Conservation (phyloP, 1,140 invertebrate genomes). For the Scaptomyza hsui region DNA sequence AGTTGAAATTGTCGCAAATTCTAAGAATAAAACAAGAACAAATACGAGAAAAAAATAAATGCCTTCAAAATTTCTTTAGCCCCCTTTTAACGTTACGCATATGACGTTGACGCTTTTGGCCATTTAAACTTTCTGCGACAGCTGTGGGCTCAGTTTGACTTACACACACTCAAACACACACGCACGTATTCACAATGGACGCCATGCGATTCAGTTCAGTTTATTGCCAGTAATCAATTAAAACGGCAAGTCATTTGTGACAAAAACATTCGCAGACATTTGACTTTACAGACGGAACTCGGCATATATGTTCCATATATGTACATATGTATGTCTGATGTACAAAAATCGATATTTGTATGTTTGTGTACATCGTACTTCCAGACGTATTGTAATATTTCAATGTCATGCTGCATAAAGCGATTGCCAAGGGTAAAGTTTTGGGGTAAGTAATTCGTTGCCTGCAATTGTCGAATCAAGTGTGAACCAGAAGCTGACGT, state of each 20-base stretch:
- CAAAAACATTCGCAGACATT: conserved; percentile 78
- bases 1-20: conserved; percentile 79
- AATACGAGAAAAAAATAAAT: conserved; percentile 32
- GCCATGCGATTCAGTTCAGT: conserved; percentile 60
- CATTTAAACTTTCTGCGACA: conserved; percentile 73
- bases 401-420: conserved; percentile 54
- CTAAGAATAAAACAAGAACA: conserved; percentile 67
- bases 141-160: conserved; percentile 43
- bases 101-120: conserved; percentile 72
- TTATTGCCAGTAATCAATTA: conserved; percentile 79
- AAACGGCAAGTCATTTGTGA: conserved; percentile 79
- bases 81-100: conserved; percentile 35
- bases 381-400: conserved; percentile 66
- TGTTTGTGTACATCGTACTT: conserved; percentile 15
- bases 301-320: conserved; percentile 13
- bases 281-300: conserved; percentile 55
- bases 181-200: conserved; percentile 47
- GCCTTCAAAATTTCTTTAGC: conserved; percentile 17
- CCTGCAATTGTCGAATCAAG: conserved; percentile 43
- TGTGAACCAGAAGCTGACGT: conserved; percentile 10
- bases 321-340: conserved; percentile 5
- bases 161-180: conserved; percentile 15
- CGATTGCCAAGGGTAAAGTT: background rate
- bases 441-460: conserved; percentile 33
- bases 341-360: conserved; percentile 58